A percentile compares a stretch with the other conserved stretches of the same genome.
These are phyloP conservation scores for Caenorhabditis tropicalis DNA, from an alignment of 1,140 invertebrate species.

Conservation along the genomic window DNA sequence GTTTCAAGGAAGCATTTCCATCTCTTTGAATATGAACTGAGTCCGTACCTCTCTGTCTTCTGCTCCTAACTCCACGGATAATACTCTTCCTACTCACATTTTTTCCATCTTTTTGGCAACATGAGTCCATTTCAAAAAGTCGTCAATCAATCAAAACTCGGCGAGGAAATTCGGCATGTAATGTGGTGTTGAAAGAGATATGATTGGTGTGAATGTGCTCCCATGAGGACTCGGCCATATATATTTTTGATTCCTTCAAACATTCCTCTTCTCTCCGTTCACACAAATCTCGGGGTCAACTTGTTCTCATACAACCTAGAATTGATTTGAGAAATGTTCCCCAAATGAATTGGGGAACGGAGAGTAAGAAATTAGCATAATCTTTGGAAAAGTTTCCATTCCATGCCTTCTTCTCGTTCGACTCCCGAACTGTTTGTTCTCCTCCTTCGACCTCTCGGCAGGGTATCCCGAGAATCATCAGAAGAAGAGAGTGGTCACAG, in stretches of 20 bases:
- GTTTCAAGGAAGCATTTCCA: neutral
- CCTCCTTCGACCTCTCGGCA: constrained; percentile 21
- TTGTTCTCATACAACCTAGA: neutral
- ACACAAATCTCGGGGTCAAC: neutral
- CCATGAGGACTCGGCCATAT: neutral
- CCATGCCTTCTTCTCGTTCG: neutral
- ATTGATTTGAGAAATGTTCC: neutral
- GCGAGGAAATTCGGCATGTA: constrained; percentile 27
- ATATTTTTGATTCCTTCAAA: neutral
- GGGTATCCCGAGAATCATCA: neutral
- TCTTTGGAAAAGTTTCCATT: neutral
- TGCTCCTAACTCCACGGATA: too few relatives aligned
- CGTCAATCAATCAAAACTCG: constrained; percentile 28
- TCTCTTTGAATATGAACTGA: too few relatives aligned
- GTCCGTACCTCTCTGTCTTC: too few relatives aligned
- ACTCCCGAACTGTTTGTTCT: constrained; percentile 26
- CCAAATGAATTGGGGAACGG: neutral
- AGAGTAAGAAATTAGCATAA: constrained; percentile 21
- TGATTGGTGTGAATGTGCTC: constrained; percentile 40
- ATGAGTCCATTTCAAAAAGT: constrained; percentile 17
- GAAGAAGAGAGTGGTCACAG: neutral
- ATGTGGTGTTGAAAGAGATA: constrained; percentile 39
- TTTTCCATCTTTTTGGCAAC: constrained; percentile 27
- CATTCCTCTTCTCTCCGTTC: neutral
- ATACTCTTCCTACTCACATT: neutral